These are phyloP conservation scores for Salvator merianae DNA, from an alignment of 2,113 vertebrate genomes.

Conservation along the genomic window DNA sequence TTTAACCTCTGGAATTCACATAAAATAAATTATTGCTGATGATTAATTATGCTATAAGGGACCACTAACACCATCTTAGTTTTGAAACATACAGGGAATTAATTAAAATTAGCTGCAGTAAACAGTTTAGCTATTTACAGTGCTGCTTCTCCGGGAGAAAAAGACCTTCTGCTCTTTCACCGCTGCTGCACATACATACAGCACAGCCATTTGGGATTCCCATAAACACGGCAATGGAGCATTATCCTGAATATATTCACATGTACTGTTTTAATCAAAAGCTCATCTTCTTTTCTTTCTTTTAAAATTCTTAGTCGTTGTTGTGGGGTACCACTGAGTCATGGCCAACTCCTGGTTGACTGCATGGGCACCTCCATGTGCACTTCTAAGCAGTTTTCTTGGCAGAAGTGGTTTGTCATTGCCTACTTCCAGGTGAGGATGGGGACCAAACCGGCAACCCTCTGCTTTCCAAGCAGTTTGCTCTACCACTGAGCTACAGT, in stretches of 20 bases:
- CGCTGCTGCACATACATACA: no score
- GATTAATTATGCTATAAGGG: slow-evolving; percentile 60
- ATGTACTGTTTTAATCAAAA: slow-evolving; percentile 39
- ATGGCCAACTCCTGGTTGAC: no score
- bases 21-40: slow-evolving; percentile 57
- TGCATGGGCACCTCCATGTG: no score
- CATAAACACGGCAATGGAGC: slow-evolving; percentile 13
- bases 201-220: slow-evolving; percentile 3
- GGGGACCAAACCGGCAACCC: no score
- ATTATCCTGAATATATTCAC: slow-evolving; percentile 29
- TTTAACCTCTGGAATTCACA: slow-evolving; percentile 49
- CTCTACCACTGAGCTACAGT: no score
- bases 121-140: slow-evolving; percentile 37
- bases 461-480: no score
- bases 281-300: neutral
- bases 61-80: slow-evolving; percentile 50
- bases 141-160: neutral
- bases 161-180: neutral
- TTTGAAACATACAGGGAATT: slow-evolving; percentile 44
- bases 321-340: no score
- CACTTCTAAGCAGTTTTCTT: no score
- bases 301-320: no score
- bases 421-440: no score
- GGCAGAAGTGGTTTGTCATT: no score
- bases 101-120: slow-evolving; percentile 55